A percentile compares a stretch with the other conserved stretches of the same genome.
These are phyloP conservation scores for Thaleichthys pacificus DNA, from an alignment of 2,797 vertebrate genomes.

Conservation along the genomic window DNA sequence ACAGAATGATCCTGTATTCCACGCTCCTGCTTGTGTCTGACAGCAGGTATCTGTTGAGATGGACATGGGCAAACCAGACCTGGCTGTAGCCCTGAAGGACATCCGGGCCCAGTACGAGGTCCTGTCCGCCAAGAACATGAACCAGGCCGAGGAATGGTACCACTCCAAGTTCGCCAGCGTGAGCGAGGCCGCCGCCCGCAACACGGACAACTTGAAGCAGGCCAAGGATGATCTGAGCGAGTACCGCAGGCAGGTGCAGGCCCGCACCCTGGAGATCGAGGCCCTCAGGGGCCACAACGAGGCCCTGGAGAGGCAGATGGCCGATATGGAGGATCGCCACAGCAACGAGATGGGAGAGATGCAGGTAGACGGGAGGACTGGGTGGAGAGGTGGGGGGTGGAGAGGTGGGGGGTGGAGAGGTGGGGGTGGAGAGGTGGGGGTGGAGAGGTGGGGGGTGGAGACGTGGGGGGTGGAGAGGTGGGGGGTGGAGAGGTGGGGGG, in stretches of 20 bases:
- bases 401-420: background rate
- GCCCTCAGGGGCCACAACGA: slow-evolving; percentile 79
- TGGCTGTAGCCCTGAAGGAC: slow-evolving; percentile 78
- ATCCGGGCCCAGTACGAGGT: slow-evolving; percentile 80
- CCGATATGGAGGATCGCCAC: slow-evolving; percentile 80
- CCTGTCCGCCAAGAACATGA: slow-evolving; percentile 79
- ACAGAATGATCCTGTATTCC: background rate
- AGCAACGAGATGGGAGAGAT: slow-evolving; percentile 73
- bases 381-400: background rate
- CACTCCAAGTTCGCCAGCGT: slow-evolving; percentile 78
- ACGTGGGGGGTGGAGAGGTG: background rate
- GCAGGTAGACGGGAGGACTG: slow-evolving; percentile 58
- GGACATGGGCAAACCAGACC: slow-evolving; percentile 78
- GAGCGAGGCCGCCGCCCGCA: slow-evolving; percentile 73
- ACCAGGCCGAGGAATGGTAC: slow-evolving; percentile 82
- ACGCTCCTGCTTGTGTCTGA: background rate
- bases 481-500: background rate
- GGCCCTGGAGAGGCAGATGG: slow-evolving; percentile 80
- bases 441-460: background rate
- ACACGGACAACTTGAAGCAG: slow-evolving; percentile 77
- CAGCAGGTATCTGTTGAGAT: slow-evolving; percentile 79
- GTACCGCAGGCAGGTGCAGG: slow-evolving; percentile 82
- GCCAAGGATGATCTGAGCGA: slow-evolving; percentile 82
- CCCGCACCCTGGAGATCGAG: slow-evolving; percentile 80
- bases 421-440: background rate